Base-by-base conservation (phyloP, 2,888 invertebrate genomes). In the Therioaphis trifolii region DNA sequence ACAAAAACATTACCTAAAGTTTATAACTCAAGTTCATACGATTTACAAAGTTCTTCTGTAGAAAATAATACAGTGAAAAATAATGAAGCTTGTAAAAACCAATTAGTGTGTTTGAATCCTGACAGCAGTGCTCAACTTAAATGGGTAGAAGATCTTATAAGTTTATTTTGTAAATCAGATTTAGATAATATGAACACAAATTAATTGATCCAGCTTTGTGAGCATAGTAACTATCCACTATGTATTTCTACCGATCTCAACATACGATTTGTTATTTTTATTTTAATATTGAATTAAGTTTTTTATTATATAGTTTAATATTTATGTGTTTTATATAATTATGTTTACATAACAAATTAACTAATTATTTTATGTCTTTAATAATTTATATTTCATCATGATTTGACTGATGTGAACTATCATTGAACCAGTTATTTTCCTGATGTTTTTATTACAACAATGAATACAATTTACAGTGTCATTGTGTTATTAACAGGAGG, bases 111-210 rank as follows among this genome's bases (percentile, higher is more conserved):
- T 74, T 24, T 82, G 18, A 74, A 82, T 52, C 7, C 61, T 27
- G 63, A 82, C 5, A 52, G 40, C 0, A 74, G 63, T 46, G 14
- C 24, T 52, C 74, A 63, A 46, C 49, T 35, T 4, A 74, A 82
- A 40, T 82, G 82, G 82, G 63, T 82, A n/a, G 82, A 82, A 52
- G 63, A 74, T 49, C 24, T 82, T 4, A 66, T 74, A 35, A 40
- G 35, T 40, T 74, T 82, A 63, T 80, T 80, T 2, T 15, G 35
- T 29, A 82, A 74, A 52, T 35, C 49, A 52, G 49, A 66, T 52
- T 35, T 21, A 0, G 69, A 68, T 3, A 52, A 18, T 14, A 24
- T 27, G 12, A 52, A 68, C 18, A 63, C 11, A 52, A 72, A 66
- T 46, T 7, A 76, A 63, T 46, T 63, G 46, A 61, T 27, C n/a